Evolutionary conservation across 2,797 vertebrate genomes (phyloP).

Genomic region (Spinus pinus): DNA sequence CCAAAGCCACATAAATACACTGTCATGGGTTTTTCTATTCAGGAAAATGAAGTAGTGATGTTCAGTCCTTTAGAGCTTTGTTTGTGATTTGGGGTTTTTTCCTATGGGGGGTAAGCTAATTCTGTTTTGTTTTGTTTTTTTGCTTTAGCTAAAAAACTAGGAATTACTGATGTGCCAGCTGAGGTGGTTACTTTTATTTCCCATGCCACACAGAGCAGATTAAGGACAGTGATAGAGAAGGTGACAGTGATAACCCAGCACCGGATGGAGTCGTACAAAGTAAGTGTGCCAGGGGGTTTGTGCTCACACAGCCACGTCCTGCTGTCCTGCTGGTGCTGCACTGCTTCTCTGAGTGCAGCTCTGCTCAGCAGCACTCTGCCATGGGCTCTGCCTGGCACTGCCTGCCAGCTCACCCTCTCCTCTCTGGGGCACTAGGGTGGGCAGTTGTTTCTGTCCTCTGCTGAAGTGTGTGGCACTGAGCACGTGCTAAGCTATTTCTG

Average conservation of each 20-base stretch:
- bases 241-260: slow-evolving; percentile 86
- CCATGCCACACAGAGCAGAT: slow-evolving; percentile 83
- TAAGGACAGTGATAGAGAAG: slow-evolving; percentile 85
- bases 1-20: not conserved
- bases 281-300: slow-evolving; percentile 42
- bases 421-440: not conserved
- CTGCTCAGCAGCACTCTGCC: not conserved
- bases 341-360: not conserved
- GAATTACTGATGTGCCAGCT: slow-evolving; percentile 84
- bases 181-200: slow-evolving; percentile 88
- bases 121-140: slow-evolving; percentile 18
- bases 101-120: not conserved
- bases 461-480: not conserved
- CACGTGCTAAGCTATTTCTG: not conserved
- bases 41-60: not conserved
- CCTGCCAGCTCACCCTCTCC: not conserved
- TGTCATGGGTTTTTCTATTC: not conserved
- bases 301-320: accelerated
- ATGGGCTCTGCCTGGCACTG: not conserved
- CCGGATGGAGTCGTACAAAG: slow-evolving; percentile 85
- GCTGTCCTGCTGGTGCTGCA: not conserved
- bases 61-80: not conserved
- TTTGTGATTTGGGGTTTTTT: not conserved
- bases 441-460: not conserved
- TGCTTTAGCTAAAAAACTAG: slow-evolving; percentile 82